phyloP scores from a whole-genome alignment of 2,888 invertebrate species.

The Hemaris fuciformis region DNA sequence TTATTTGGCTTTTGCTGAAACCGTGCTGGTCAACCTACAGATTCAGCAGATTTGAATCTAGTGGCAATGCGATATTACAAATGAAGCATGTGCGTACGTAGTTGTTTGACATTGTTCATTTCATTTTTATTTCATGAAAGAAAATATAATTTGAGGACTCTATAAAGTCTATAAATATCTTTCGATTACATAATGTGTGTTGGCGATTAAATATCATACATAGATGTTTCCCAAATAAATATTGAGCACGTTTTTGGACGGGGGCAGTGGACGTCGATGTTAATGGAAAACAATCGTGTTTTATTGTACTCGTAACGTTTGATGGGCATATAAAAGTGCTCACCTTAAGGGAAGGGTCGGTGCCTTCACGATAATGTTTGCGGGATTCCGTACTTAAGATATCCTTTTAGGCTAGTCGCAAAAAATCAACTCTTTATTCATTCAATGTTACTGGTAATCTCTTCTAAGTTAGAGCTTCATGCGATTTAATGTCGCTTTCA shows the following conservation, averaged over 20 bases:
- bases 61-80: too few relatives aligned
- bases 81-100: background rate
- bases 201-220: constrained; percentile 26
- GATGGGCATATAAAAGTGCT: constrained; percentile 77
- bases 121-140: too few relatives aligned
- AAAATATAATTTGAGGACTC: too few relatives aligned
- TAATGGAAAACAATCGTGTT: constrained; percentile 80
- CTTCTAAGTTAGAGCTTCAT: constrained; percentile 27
- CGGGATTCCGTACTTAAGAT: constrained; percentile 69
- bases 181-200: constrained; percentile 22
- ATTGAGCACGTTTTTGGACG: constrained; percentile 21
- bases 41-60: too few relatives aligned
- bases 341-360: constrained; percentile 72
- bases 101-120: too few relatives aligned
- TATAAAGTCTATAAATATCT: too few relatives aligned
- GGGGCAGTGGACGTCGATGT: constrained; percentile 49
- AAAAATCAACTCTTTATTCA: constrained; percentile 64
- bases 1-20: constrained; percentile 17
- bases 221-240: constrained; percentile 27
- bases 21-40: too few relatives aligned
- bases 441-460: constrained; percentile 40
- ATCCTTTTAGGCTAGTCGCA: constrained; percentile 65
- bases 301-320: constrained; percentile 77
- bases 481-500: constrained; percentile 26
- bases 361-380: constrained; percentile 70